Conservation (phyloP, 53 echinoderm and acorn worm species). For the Paracentrotus lividus region DNA sequence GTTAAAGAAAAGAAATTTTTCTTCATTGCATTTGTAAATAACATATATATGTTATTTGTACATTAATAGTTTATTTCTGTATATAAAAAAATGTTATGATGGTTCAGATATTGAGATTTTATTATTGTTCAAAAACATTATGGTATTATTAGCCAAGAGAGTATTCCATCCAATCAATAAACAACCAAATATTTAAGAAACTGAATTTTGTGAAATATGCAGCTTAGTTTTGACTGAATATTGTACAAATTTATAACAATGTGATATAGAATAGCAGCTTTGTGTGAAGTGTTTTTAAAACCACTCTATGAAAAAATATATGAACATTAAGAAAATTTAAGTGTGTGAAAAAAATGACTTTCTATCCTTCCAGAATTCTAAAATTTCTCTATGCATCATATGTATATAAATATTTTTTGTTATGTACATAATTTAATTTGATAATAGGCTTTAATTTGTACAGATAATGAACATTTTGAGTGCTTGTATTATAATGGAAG, state of each 20-base stretch:
- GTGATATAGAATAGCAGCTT: neutral
- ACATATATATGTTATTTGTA: neutral
- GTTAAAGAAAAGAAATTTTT: neutral
- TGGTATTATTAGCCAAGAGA: neutral
- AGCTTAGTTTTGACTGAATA: neutral
- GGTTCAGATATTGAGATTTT: neutral
- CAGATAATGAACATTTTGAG: neutral
- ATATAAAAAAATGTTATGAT: no score
- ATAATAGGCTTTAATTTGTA: neutral
- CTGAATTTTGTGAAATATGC: neutral
- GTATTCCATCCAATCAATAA: neutral
- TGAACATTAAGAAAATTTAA: neutral
- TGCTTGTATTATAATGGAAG: neutral
- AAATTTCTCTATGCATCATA: neutral
- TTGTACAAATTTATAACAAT: neutral
- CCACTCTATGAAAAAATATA: neutral
- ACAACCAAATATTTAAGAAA: conserved; percentile 4
- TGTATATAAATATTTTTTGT: neutral
- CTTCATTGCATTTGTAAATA: neutral
- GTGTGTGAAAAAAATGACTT: neutral
- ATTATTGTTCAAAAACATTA: neutral
- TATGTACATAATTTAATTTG: neutral
- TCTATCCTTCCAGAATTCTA: neutral
- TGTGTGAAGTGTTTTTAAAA: neutral
- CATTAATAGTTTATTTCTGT: neutral